These are phyloP conservation scores for Polypedilum vanderplanki DNA, from an alignment of 1,140 invertebrate genomes.

Conservation along the genomic window DNA sequence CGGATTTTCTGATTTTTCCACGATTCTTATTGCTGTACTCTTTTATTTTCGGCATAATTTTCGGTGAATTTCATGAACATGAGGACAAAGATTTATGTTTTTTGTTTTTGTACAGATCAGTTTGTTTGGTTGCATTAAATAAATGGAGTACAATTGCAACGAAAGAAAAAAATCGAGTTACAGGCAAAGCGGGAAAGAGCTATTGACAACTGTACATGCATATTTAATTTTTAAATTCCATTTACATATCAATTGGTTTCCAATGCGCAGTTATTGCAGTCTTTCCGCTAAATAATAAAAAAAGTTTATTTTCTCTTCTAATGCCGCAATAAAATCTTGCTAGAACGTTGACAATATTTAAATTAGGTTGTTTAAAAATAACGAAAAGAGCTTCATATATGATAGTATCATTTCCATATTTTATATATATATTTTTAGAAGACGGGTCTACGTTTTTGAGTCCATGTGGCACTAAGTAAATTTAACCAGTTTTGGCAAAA, in stretches of 20 bases:
- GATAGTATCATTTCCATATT: too few species aligned
- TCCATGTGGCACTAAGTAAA: too few species aligned
- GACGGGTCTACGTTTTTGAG: not conserved
- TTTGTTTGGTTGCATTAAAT: too few species aligned
- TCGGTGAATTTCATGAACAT: conserved; percentile 18
- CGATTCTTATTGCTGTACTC: conserved; percentile 5
- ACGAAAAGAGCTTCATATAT: not conserved
- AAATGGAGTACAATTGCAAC: not conserved
- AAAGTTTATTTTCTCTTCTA: not conserved
- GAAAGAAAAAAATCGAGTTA: not conserved
- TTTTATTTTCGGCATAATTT: conserved; percentile 7
- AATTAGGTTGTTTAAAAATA: not conserved
- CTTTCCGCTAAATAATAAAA: not conserved
- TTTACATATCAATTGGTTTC: not conserved
- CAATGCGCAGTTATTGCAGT: not conserved
- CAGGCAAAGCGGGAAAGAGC: not conserved
- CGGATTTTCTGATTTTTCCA: conserved; percentile 25
- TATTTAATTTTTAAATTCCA: not conserved
- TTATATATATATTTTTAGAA: not conserved
- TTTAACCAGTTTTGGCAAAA: too few species aligned
- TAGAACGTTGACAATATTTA: not conserved
- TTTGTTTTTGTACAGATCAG: not conserved
- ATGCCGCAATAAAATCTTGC: not conserved
- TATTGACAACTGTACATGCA: not conserved
- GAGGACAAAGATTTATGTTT: conserved; percentile 18